Percentiles rank a stretch among this genome's conserved stretches.
Conservation (phyloP, 2,797 vertebrate genomes). For the Takifugu rubripes region DNA sequence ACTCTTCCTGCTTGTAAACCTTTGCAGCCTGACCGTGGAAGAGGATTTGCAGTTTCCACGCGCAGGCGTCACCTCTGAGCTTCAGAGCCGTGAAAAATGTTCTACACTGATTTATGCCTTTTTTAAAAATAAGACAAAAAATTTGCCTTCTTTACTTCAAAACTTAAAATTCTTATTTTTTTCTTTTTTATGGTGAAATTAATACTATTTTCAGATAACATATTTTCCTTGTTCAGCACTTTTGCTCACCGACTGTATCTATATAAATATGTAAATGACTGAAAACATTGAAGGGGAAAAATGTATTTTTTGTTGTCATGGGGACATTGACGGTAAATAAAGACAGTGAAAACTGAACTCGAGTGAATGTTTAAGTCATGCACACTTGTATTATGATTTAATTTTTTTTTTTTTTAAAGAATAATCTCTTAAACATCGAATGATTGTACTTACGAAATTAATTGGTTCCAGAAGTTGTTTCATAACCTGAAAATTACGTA, state of each 20-base stretch:
- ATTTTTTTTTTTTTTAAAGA: no score
- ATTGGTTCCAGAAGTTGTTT: no score
- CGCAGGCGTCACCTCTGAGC: slow-evolving; percentile 1
- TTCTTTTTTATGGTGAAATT: slow-evolving; percentile 30
- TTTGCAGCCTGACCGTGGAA: neutral
- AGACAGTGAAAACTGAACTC: slow-evolving; percentile 46
- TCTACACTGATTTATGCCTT: slow-evolving; percentile 20
- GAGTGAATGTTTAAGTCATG: slow-evolving; percentile 5
- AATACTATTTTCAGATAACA: slow-evolving; percentile 55
- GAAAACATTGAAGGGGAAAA: slow-evolving; percentile 46
- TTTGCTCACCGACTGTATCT: slow-evolving; percentile 60
- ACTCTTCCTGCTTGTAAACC: neutral
- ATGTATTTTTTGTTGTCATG: slow-evolving; percentile 59
- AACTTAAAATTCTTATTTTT: slow-evolving; percentile 6
- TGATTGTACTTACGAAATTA: no score
- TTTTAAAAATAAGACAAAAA: neutral
- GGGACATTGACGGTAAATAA: slow-evolving; percentile 37
- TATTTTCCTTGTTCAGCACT: slow-evolving; percentile 63
- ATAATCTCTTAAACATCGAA: no score
- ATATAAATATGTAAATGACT: slow-evolving; percentile 64
- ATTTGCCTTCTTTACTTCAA: slow-evolving; percentile 8
- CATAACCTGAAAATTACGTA: no score
- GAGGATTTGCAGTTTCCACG: slow-evolving; percentile 7
- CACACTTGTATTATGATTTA: no score
- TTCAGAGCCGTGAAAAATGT: slow-evolving; percentile 24